These are phyloP conservation scores for Rhynchotus rufescens DNA, from an alignment of 2,797 vertebrate genomes.

Conservation along the genomic window DNA sequence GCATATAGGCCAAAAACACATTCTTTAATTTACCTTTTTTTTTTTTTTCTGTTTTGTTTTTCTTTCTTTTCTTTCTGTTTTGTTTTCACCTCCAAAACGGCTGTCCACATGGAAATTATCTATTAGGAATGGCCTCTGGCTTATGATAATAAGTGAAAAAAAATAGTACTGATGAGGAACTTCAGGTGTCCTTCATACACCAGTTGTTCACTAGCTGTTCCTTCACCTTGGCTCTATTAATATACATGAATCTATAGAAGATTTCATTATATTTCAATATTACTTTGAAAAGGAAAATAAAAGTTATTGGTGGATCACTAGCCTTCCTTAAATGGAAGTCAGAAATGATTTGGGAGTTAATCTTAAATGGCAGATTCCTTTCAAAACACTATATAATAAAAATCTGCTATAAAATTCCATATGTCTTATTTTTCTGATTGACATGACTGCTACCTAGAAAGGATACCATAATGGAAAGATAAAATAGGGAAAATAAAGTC, in stretches of 20 bases:
- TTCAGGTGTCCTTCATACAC: not conserved
- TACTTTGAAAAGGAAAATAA: not conserved
- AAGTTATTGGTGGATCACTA: not conserved
- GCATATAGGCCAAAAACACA: not conserved
- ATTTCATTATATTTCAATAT: not conserved
- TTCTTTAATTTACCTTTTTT: not conserved
- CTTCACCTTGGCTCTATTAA: not conserved
- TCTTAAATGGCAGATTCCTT: not conserved
- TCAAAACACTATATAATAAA: not conserved
- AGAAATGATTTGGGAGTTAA: not conserved
- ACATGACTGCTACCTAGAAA: not conserved
- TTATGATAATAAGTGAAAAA: not conserved
- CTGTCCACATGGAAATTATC: not conserved
- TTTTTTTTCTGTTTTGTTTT: too few relatives aligned
- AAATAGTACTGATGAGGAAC: not conserved
- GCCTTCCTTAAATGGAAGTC: not conserved
- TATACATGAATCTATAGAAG: not conserved
- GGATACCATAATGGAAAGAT: not conserved
- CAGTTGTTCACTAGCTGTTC: not conserved
- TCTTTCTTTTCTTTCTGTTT: rapidly evolving
- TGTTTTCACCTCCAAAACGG: not conserved
- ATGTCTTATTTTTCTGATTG: not conserved
- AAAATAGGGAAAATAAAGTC: not conserved
- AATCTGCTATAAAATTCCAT: not conserved
- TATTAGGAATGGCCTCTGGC: not conserved